A percentile compares a stretch with the other conserved stretches of the same genome.
Conservation (phyloP, 1,140 invertebrate genomes). For the Sarcophaga peregrina region DNA sequence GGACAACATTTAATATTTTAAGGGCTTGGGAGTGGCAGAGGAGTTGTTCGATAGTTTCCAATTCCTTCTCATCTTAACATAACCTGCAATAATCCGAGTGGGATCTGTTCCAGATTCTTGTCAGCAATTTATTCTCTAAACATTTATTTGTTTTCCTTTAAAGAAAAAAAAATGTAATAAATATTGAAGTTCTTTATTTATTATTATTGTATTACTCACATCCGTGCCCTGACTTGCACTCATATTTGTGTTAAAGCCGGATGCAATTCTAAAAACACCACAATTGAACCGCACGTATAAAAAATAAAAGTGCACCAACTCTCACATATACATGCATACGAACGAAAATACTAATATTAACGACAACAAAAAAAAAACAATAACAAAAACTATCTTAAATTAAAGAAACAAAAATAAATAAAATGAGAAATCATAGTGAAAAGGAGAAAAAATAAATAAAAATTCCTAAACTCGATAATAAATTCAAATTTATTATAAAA, state of each 20-base stretch:
- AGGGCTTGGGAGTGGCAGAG: too few relatives aligned
- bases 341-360: neutral
- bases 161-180: too few relatives aligned
- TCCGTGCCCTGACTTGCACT: too few relatives aligned
- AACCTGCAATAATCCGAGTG: too few relatives aligned
- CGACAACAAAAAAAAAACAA: neutral
- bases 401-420: neutral
- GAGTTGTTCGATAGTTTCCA: too few relatives aligned
- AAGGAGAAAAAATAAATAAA: neutral
- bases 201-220: too few relatives aligned
- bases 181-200: too few relatives aligned
- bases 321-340: neutral
- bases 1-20: too few relatives aligned
- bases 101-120: too few relatives aligned
- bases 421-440: neutral
- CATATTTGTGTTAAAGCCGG: neutral
- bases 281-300: neutral
- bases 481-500: neutral
- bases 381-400: neutral
- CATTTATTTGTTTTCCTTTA: too few relatives aligned
- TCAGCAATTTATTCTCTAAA: too few relatives aligned
- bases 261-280: neutral
- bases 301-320: neutral
- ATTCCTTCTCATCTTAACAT: too few relatives aligned
- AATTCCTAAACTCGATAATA: neutral